Evolutionary conservation across 1,140 invertebrate species (phyloP), one percentile per base, ranked within the genome.

Genomic region (Brachionus koreanus): DNA sequence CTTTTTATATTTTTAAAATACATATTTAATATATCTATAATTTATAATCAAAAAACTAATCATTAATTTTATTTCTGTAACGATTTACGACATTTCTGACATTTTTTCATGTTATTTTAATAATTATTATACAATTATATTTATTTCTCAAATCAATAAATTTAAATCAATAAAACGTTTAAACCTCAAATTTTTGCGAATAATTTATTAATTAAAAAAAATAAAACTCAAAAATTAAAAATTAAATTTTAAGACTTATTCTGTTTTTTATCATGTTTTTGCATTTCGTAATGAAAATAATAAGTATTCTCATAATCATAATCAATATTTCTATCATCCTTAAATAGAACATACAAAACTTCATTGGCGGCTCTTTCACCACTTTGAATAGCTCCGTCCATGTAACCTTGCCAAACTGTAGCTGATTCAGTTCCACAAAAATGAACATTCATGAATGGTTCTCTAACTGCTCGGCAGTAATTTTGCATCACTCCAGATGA

Each of bases 381-480:
- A 9, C 90, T 85, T 83, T 90, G 87, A 12, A 91, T 85, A 13
- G 90, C 91, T 35, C 91, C 91, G 57, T 88, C 88, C 88, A 91
- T 90, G 84, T 90, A 90, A 7, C 91, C 90, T 37, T 88, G 86
- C 91, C 91, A 91, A 74, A 87, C 84, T 1, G 87, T 88, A 5
- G 91, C 89, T 7, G 90, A 90, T 84, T 91, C 91, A 19, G 90
- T 90, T 4, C 90, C 90, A 43, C 89, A 90, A 86, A 90, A 91
- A 83, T 86, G 86, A 4, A 90, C 83, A 33, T 86, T 85, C 9
- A 84, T 85, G 69, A 86, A 76, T 13, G 87, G 86, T 65, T 85
- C 77, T 57, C 87, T 43, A n/a, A 87, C 33, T 74, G 83, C 84
- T 72, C 86, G 13, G 5, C 25, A 25, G 57, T 57, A 77, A 77